Percentiles rank a stretch among this genome's conserved stretches.
Evolutionary conservation across 2,797 vertebrate species (phyloP).

Genomic region (Channallabes apus): DNA sequence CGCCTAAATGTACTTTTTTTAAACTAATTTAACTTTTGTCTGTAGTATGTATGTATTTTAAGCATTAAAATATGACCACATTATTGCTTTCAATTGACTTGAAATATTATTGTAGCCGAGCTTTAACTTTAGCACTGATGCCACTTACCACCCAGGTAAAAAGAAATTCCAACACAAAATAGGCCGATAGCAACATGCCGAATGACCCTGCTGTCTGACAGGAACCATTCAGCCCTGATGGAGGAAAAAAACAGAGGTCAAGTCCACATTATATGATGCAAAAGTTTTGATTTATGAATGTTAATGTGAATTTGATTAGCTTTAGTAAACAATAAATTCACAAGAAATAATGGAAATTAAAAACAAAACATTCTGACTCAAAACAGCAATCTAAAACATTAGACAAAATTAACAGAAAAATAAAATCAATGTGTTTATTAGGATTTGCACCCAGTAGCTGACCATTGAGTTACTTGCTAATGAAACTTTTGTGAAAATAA

Average conservation of each 20-base stretch:
- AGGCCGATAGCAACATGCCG: slow-evolving; percentile 84
- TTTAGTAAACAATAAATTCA: neutral
- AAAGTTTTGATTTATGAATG: neutral
- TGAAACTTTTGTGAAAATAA: neutral
- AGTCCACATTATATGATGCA: neutral
- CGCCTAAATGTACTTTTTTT: neutral
- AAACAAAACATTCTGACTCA: neutral
- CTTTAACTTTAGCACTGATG: neutral
- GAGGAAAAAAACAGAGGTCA: slow-evolving; percentile 46
- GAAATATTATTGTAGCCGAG: neutral
- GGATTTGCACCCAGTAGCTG: neutral
- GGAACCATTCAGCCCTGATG: slow-evolving; percentile 88
- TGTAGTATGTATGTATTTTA: neutral
- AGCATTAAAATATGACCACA: slow-evolving; percentile 11
- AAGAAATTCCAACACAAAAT: slow-evolving; percentile 84
- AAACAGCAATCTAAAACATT: neutral
- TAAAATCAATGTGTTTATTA: neutral
- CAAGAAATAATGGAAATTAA: neutral
- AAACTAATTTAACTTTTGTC: slow-evolving; percentile 6
- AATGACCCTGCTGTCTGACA: slow-evolving; percentile 80
- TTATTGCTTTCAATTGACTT: slow-evolving; percentile 9
- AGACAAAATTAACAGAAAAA: neutral
- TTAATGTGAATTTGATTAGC: neutral
- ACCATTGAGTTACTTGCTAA: neutral
- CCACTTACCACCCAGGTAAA: slow-evolving; percentile 87